These are phyloP conservation scores for Homarus americanus DNA, from an alignment of 1,140 invertebrate species.

Conservation along the genomic window DNA sequence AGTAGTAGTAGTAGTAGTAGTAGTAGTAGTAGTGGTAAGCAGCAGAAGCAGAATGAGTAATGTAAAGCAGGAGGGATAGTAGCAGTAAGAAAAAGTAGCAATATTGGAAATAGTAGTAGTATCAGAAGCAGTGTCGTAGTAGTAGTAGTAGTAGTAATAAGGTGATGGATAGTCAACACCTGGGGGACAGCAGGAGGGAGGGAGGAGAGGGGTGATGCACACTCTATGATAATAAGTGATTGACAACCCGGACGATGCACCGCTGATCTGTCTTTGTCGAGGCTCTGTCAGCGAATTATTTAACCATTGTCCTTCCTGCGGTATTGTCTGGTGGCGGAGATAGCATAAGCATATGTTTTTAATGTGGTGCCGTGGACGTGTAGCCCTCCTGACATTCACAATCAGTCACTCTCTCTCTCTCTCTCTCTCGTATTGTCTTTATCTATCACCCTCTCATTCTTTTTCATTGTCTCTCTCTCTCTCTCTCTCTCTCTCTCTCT, in stretches of 20 bases:
- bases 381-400: too few species aligned
- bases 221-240: conserved; percentile 45
- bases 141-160: too few species aligned
- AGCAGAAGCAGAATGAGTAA: too few species aligned
- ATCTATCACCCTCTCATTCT: neutral
- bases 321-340: conserved; percentile 30
- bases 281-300: conserved; percentile 23
- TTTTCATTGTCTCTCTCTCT: too few species aligned
- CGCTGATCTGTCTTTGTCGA: conserved; percentile 24
- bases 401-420: neutral
- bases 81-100: too few species aligned
- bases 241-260: conserved; percentile 35
- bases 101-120: too few species aligned
- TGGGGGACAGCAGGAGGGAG: neutral
- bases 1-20: too few species aligned
- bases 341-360: conserved; percentile 17
- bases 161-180: too few species aligned
- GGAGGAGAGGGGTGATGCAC: neutral
- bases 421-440: neutral
- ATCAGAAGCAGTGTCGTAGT: too few species aligned
- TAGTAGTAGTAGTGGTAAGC: too few species aligned
- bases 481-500: conserved; percentile 2
- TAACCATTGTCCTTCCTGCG: conserved; percentile 26
- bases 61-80: too few species aligned
- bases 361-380: neutral